A percentile compares a stretch with the other conserved stretches of the same genome.
These are phyloP conservation scores for Tyrophagus putrescentiae DNA, from an alignment of 1,140 invertebrate genomes.

Conservation along the genomic window DNA sequence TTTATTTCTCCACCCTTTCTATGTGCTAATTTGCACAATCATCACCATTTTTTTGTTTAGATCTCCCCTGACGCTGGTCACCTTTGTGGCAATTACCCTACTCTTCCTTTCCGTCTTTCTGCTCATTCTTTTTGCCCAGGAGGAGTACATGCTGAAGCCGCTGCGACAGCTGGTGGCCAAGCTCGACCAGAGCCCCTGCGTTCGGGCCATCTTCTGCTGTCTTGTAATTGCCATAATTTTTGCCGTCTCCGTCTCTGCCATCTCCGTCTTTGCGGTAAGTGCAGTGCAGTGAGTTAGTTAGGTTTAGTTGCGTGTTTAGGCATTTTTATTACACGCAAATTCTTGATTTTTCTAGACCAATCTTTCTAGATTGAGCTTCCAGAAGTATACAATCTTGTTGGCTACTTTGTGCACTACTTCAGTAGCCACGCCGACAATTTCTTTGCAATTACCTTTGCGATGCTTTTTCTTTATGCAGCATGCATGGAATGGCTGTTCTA, in stretches of 20 bases:
- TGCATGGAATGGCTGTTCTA: too few relatives aligned
- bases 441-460: too few relatives aligned
- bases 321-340: not conserved
- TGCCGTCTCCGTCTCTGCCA: slow-evolving; percentile 28
- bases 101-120: slow-evolving; percentile 1
- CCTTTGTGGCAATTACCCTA: not conserved
- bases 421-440: too few relatives aligned
- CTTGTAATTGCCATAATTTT: slow-evolving; percentile 58
- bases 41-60: slow-evolving; percentile 1
- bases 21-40: not conserved
- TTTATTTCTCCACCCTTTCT: not conserved
- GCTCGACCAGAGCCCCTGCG: slow-evolving; percentile 35
- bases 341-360: too few relatives aligned
- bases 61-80: not conserved
- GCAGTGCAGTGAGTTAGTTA: not conserved
- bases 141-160: slow-evolving; percentile 34
- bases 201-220: slow-evolving; percentile 58
- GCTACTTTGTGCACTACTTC: too few relatives aligned
- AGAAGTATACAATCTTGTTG: too few relatives aligned
- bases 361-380: too few relatives aligned
- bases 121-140: slow-evolving; percentile 3
- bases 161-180: slow-evolving; percentile 53
- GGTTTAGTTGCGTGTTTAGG: not conserved
- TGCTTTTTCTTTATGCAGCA: too few relatives aligned
- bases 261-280: not conserved